Evolutionary conservation across 2,113 vertebrate species (phyloP).

Genomic region (Nothoprocta pentlandii): DNA sequence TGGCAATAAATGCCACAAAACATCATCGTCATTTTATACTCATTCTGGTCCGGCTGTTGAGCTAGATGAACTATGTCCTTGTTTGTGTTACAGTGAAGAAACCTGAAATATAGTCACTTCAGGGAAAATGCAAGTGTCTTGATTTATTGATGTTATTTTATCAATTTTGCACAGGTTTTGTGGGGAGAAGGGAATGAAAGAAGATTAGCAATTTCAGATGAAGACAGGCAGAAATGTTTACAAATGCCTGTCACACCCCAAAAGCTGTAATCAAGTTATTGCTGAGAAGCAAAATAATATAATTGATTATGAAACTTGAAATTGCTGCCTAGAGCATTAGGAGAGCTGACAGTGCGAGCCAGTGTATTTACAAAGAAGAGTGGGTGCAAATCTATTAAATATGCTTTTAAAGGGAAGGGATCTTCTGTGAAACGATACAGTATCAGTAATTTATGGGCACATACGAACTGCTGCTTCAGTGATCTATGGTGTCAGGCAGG

Average conservation of each 20-base stretch:
- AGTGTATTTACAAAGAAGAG: background rate
- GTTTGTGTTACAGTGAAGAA: slow-evolving; percentile 63
- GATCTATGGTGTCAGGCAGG: slow-evolving; percentile 16
- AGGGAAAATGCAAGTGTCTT: slow-evolving; percentile 36
- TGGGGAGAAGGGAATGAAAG: background rate
- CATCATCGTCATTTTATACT: slow-evolving; percentile 49
- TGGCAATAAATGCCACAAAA: slow-evolving; percentile 60
- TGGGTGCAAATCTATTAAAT: slow-evolving; percentile 32
- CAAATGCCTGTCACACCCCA: slow-evolving; percentile 54
- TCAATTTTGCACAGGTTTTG: slow-evolving; percentile 64
- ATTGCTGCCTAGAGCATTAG: slow-evolving; percentile 26
- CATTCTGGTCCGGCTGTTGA: slow-evolving; percentile 49
- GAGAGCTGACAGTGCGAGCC: slow-evolving; percentile 1
- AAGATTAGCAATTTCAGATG: slow-evolving; percentile 60
- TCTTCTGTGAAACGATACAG: background rate
- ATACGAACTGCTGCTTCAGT: slow-evolving; percentile 3
- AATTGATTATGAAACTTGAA: slow-evolving; percentile 63
- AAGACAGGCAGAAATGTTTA: slow-evolving; percentile 45
- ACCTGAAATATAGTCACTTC: slow-evolving; percentile 49
- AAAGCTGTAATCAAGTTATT: slow-evolving; percentile 64
- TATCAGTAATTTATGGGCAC: slow-evolving; percentile 12
- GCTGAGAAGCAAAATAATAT: background rate
- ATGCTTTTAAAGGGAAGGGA: slow-evolving; percentile 22
- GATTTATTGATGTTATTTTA: slow-evolving; percentile 73
- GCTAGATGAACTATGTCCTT: slow-evolving; percentile 62